Evolutionary conservation across 2,888 invertebrate genomes (phyloP).

Genomic region (Carterocephalus palaemon): DNA sequence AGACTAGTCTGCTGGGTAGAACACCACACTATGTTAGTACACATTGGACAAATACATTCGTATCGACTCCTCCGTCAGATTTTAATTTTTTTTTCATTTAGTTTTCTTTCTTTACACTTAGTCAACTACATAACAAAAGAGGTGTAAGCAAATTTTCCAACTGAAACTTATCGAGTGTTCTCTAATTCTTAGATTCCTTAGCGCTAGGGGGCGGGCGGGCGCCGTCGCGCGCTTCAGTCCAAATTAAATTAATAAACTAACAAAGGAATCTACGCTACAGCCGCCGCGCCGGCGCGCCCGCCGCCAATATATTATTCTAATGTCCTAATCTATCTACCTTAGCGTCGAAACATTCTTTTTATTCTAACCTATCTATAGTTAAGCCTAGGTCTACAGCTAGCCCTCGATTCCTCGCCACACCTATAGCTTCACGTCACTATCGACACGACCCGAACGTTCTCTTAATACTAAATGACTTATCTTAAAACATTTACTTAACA

Average conservation of each 20-base stretch:
- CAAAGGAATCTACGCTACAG: slow-evolving; percentile 75
- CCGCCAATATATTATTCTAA: slow-evolving; percentile 65
- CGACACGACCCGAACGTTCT: slow-evolving; percentile 64
- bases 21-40: slow-evolving; percentile 78
- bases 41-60: slow-evolving; percentile 78
- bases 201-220: slow-evolving; percentile 45
- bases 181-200: slow-evolving; percentile 61
- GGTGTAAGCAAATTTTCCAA: slow-evolving; percentile 75
- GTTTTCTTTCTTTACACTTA: slow-evolving; percentile 76
- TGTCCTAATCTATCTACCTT: slow-evolving; percentile 72
- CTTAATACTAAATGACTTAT: slow-evolving; percentile 71
- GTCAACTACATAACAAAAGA: slow-evolving; percentile 78
- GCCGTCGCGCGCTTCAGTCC: slow-evolving; percentile 72
- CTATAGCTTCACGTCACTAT: slow-evolving; percentile 58
- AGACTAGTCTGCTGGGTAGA: slow-evolving; percentile 79
- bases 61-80: slow-evolving; percentile 67
- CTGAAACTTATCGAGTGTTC: slow-evolving; percentile 74
- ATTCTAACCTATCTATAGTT: slow-evolving; percentile 76
- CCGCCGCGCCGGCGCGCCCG: slow-evolving; percentile 48
- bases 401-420: slow-evolving; percentile 61
- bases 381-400: slow-evolving; percentile 67
- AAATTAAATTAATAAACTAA: slow-evolving; percentile 79
- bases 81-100: slow-evolving; percentile 58
- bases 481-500: slow-evolving; percentile 74
- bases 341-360: slow-evolving; percentile 72